These are phyloP conservation scores for Myiozetetes cayanensis DNA, from an alignment of 2,113 vertebrate genomes.

Conservation along the genomic window DNA sequence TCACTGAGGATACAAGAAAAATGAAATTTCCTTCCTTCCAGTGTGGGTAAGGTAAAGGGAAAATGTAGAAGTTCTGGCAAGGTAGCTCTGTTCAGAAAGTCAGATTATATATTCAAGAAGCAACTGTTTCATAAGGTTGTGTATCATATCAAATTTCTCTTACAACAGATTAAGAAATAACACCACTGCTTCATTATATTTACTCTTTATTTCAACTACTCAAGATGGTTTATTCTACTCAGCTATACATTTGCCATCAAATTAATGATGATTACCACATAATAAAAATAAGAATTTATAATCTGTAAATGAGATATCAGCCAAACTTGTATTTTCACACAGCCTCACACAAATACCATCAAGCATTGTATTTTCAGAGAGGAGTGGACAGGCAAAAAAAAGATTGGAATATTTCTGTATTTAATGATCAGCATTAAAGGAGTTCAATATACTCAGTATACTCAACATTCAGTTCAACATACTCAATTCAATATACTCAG, in stretches of 20 bases:
- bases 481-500: neutral
- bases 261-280: neutral
- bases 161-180: neutral
- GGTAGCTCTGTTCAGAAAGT: neutral
- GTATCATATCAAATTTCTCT: neutral
- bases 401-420: neutral
- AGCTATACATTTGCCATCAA: neutral
- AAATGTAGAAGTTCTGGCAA: constrained; percentile 44
- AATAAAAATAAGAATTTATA: neutral
- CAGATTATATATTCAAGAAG: constrained; percentile 1
- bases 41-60: neutral
- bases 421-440: neutral
- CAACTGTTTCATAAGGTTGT: neutral
- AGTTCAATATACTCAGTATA: neutral
- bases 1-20: constrained; percentile 25
- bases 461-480: neutral
- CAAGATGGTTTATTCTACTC: neutral
- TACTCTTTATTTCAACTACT: neutral
- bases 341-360: neutral
- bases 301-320: neutral
- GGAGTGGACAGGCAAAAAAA: neutral
- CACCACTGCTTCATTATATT: neutral
- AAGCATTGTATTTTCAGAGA: neutral
- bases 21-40: neutral
- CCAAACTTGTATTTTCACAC: neutral